Base-by-base conservation (phyloP, 2,113 vertebrate genomes). In the Grantiella picta region DNA sequence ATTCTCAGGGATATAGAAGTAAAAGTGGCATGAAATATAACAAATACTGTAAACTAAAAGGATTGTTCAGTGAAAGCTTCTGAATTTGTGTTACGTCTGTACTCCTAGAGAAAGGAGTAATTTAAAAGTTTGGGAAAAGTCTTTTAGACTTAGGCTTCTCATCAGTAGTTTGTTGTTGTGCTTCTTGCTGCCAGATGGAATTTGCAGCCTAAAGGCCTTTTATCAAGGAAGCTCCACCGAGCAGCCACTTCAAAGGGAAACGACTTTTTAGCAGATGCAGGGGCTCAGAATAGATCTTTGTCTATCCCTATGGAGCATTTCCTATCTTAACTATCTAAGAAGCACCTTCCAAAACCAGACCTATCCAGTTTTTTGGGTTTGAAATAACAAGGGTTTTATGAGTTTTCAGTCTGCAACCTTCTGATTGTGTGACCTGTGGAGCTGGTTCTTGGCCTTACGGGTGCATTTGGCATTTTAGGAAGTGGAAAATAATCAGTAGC, bases 271-370 rank as follows among this genome's bases (percentile, higher is more conserved):
- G 53, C 87, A 96, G 76, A 95, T 91, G 49, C 57, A 77, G 40
- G 31, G 25, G 35, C 90, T 97, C 71, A 86, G 79, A 95, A 93
- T 40, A 93, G 80, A 94, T 95, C 52, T 91, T 73, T 56, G 17
- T 49, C 36, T 61, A 49, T 94, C 59, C 75, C 73, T 27, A 4
- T 49, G 38, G 82, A 93, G 36, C 38, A 9, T 60, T 94, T 95
- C 53, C 77, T 84, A 8, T 77, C 64, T 94, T 56, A 94, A 66
- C 76, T 83, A 38, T 80, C 40, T 80, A 72, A 88, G 63, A 73
- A 89, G 42, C 44, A 93, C 45, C 72, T 95, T 96, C 68, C 36
- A 80, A 95, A 90, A 69, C 19, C 49, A 88, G 60, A 69, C 35
- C 31, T 70, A 79, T 84, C 47, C 49, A 57, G 64, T 90, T 88